These are phyloP conservation scores for Perdita meconis DNA, from an alignment of 2,888 invertebrate genomes.

Conservation along the genomic window DNA sequence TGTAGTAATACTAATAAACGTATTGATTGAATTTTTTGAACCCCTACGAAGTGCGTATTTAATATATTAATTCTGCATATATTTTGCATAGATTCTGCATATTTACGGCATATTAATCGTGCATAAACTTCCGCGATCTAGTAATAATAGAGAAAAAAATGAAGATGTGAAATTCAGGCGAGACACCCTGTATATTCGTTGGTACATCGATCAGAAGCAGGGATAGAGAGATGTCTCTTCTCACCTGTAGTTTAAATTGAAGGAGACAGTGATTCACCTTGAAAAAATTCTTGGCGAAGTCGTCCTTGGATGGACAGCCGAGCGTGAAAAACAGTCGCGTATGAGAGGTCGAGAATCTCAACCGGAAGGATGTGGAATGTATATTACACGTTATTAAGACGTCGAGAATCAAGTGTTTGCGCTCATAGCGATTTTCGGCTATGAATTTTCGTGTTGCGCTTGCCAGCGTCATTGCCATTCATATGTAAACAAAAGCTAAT, in stretches of 20 bases:
- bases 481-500: too few species aligned
- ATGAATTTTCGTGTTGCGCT: background rate
- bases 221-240: constrained; percentile 15
- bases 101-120: too few species aligned
- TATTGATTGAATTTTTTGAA: too few species aligned
- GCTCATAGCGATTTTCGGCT: background rate
- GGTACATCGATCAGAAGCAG: background rate
- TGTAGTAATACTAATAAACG: too few species aligned
- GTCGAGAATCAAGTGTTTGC: background rate
- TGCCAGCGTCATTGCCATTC: background rate
- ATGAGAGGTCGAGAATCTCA: constrained; percentile 59
- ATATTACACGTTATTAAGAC: constrained; percentile 8
- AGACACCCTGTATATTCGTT: too few species aligned
- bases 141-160: too few species aligned
- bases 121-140: too few species aligned
- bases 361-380: constrained; percentile 57
- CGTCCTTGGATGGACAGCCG: constrained; percentile 70
- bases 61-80: too few species aligned
- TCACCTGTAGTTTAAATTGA: constrained; percentile 52
- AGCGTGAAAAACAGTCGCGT: constrained; percentile 54
- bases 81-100: too few species aligned
- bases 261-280: constrained; percentile 75
- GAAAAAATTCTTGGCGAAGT: constrained; percentile 75
- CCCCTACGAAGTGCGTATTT: too few species aligned
- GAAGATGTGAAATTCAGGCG: too few species aligned